Conservation (phyloP, 64 coral and sea anemone species). For the Actinia tenebrosa region DNA sequence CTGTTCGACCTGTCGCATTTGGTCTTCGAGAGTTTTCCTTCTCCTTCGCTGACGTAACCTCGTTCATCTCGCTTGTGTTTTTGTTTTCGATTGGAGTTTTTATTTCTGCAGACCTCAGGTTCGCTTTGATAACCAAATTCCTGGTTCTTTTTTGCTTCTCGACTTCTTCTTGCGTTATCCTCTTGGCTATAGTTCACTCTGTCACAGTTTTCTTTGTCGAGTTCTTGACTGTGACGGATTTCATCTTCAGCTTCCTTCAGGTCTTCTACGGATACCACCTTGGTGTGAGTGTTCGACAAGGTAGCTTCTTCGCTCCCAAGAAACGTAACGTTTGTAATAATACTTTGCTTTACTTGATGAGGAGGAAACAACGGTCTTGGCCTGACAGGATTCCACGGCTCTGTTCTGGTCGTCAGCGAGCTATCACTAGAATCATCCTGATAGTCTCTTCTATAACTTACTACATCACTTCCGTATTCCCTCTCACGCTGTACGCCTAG, state of each 20-base stretch:
- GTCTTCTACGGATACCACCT: neutral
- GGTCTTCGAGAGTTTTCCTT: neutral
- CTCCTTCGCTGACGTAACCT: conserved; percentile 20
- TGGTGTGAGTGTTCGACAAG: neutral
- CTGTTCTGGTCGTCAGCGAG: conserved; percentile 70
- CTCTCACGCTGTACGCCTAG: conserved; percentile 33
- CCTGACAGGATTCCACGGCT: conserved; percentile 48
- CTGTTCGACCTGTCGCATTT: conserved; percentile 10
- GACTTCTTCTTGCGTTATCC: neutral
- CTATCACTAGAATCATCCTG: conserved; percentile 70
- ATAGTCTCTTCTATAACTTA: conserved; percentile 23
- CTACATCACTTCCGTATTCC: conserved; percentile 68
- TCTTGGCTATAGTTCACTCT: neutral
- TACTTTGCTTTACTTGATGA: neutral
- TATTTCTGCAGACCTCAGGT: neutral
- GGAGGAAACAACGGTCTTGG: neutral
- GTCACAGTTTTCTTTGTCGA: neutral
- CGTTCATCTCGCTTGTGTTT: conserved; percentile 7
- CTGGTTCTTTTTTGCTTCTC: conserved; percentile 2
- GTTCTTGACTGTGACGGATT: neutral
- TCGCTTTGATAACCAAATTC: conserved; percentile 16
- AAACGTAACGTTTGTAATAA: conserved; percentile 64
- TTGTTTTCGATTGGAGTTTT: neutral
- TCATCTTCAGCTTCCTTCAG: neutral
- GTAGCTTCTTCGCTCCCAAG: conserved; percentile 59